phyloP scores from a whole-genome alignment of 2,113 vertebrate species.

The Callaeas wilsoni region DNA sequence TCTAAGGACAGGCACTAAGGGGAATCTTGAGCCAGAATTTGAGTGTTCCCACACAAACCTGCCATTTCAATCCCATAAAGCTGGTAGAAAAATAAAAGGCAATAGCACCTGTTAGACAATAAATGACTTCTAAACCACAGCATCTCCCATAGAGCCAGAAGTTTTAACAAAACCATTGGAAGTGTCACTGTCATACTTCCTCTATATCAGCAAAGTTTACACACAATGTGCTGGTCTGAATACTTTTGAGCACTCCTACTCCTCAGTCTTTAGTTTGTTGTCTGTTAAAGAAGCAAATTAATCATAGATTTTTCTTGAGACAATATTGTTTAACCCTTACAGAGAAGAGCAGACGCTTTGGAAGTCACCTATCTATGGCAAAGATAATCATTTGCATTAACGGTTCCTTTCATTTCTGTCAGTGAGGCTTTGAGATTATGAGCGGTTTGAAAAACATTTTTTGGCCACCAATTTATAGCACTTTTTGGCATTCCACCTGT shows the following conservation, averaged over 20 bases:
- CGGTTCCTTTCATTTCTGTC: background rate
- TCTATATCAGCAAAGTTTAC: background rate
- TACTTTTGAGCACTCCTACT: background rate
- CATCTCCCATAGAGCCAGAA: background rate
- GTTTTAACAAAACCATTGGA: background rate
- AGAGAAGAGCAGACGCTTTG: background rate
- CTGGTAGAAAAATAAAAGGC: background rate
- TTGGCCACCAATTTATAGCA: background rate
- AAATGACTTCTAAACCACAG: background rate
- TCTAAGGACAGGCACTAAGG: background rate
- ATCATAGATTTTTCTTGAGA: background rate
- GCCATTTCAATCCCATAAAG: background rate
- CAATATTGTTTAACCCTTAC: background rate
- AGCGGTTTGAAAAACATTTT: background rate
- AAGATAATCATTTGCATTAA: background rate
- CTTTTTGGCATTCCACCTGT: background rate
- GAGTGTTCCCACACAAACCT: background rate
- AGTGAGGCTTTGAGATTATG: background rate
- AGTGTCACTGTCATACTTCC: background rate
- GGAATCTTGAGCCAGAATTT: background rate
- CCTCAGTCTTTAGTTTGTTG: background rate
- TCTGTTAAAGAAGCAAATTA: background rate
- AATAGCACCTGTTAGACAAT: background rate
- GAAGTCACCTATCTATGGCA: background rate
- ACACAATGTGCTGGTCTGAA: background rate